Evolutionary conservation across 1,140 invertebrate genomes (phyloP), one percentile per base, ranked within the genome.

Genomic region (Drosophila micromelanica): DNA sequence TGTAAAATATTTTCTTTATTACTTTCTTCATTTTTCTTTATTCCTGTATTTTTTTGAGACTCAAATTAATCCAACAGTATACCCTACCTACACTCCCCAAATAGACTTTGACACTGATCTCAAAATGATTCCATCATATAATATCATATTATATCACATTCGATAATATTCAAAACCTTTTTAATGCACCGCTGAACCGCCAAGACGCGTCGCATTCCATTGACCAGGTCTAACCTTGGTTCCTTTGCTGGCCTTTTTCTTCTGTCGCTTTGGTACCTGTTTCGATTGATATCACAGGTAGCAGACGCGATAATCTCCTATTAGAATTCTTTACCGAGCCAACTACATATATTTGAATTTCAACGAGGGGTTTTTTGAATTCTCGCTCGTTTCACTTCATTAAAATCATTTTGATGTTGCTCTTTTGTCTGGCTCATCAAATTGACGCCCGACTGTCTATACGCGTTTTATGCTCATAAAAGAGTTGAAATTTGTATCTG

Each of bases 401-500:
- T 78, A 72, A 81, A 75, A 82, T 48, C 42, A 52, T 69, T 76
- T 67, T 52, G 51, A 55, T 74, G 70, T 77, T 35, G 1, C 8
- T 76, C 55, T 78, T 73, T 76, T 49, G 67, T 80, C 23, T 64
- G 57, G 20, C 49, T 55, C 55, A 54, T 70, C 61, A 59, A 59
- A 55, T 59, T 85, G 81, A 81, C 81, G 81, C 78, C 82, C 69
- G 74, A 23, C 65, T 81, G 81, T 85, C 81, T 85, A 74, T 64
- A 55, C 27, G 30, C 8, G 12, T 40, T 54, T 62, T 38, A 54
- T 48, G 59, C 48, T 64, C 59, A 46, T 65, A 30, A 46, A 48
- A 56, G 32, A 60, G 12, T 13, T 45, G 11, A 37, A 54, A 38
- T 30, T 45, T 37, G 51, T 48, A 46, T 40, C 52, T 49, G 13